Base-by-base conservation (phyloP, 2,113 vertebrate genomes). In the Anguilla japonica region DNA sequence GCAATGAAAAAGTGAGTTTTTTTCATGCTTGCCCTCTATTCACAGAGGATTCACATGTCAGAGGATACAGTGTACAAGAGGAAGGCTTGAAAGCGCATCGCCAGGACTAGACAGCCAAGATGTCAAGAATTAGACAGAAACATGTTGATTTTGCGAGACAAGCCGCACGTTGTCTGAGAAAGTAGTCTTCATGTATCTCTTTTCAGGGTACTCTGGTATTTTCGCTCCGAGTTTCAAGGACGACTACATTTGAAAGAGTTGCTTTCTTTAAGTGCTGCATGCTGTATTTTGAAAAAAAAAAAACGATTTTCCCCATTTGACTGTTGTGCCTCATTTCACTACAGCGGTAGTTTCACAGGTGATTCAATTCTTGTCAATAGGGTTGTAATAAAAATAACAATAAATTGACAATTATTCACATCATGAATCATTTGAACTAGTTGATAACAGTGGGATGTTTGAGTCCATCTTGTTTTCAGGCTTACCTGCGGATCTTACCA, bases 91-190 rank as follows among this genome's bases (percentile, higher is more conserved):
- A 75, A 75, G 26, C 22, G 8, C 71, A 29, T 2, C 34, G 11
- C 71, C 71, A 75, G 71, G 71, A 75, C 71, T 34, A 75, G 71
- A 75, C 71, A 75, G 71, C n/a, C n/a, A 75, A 75, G 71, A 75
- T 75, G 71, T 75, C 71, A 75, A 34, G n/a, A 29, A 75, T 75
- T 75, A 75, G 26, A 75, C 71, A 75, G 26, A 75, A 34, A 75
- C 71, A 75, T 75, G 26, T 34, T 75, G 71, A 75, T 75, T 75
- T 75, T 75, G 71, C 13, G 34, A 29, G 71, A 75, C 71, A 75
- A 13, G 71, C 71, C 11, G n/a, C 71, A 75, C 11, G 71, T 34
- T 75, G 71, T 29, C 71, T 75, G 71, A 75, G 71, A 75, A 11
- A 29, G 71, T 26, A n/a, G 26, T 75, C 26, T 75, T 75, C 29